These are phyloP conservation scores for Scaptodrosophila latifasciaeformis DNA, from an alignment of 2,888 invertebrate species.

Conservation along the genomic window DNA sequence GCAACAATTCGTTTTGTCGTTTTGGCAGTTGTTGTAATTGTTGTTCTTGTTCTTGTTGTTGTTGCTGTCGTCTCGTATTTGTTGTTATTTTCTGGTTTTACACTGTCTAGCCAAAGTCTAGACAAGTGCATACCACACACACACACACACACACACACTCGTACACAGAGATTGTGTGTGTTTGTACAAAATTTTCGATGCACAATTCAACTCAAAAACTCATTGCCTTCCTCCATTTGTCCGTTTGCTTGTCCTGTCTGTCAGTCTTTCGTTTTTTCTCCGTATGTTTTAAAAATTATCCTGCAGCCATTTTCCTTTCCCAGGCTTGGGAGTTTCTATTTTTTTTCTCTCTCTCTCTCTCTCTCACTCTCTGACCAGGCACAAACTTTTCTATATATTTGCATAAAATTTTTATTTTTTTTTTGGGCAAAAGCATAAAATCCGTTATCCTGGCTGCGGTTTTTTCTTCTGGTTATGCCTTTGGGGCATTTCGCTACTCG, in stretches of 20 bases:
- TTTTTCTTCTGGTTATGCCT: constrained; percentile 26
- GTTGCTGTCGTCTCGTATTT: constrained; percentile 36
- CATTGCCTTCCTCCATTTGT: constrained; percentile 52
- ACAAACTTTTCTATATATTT: constrained; percentile 33
- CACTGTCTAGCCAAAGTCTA: constrained; percentile 74
- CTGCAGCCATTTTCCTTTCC: constrained; percentile 53
- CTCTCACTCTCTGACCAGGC: constrained; percentile 18
- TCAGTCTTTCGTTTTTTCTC: neutral
- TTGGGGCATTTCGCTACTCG: constrained; percentile 52
- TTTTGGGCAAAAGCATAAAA: constrained; percentile 37
- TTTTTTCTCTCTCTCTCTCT: constrained; percentile 14
- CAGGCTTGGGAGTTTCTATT: constrained; percentile 36
- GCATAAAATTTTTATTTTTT: constrained; percentile 52
- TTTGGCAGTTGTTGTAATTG: constrained; percentile 49
- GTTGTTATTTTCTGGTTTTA: constrained; percentile 67
- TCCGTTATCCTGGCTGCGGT: constrained; percentile 49
- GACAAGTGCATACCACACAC: constrained; percentile 71
- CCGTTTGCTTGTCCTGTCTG: constrained; percentile 7
- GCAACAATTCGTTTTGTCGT: constrained; percentile 60
- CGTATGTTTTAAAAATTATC: constrained; percentile 43
- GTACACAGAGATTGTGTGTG: constrained; percentile 19
- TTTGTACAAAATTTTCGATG: constrained; percentile 46
- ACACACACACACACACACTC: constrained; percentile 43
- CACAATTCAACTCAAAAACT: constrained; percentile 69
- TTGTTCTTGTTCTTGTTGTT: constrained; percentile 30